phyloP scores from a whole-genome alignment of 2,888 invertebrate species.

The Andrena camellia region DNA sequence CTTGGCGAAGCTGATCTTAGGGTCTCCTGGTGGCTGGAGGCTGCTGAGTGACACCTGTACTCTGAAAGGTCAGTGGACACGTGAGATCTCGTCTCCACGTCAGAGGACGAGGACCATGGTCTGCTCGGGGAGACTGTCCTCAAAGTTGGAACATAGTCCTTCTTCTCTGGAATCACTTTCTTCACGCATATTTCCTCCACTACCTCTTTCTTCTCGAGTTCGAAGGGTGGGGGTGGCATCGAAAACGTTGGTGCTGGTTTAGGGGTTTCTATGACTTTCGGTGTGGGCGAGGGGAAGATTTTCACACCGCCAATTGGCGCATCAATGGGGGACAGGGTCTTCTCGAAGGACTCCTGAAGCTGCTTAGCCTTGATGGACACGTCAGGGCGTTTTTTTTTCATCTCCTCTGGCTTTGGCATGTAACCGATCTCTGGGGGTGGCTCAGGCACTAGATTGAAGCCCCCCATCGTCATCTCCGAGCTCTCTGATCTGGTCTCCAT shows the following conservation, averaged over 20 bases:
- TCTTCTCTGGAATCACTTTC: conserved; percentile 72
- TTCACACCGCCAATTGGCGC: conserved; percentile 87
- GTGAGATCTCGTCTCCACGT: conserved; percentile 78
- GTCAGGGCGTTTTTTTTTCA: conserved; percentile 85
- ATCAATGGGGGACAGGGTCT: conserved; percentile 85
- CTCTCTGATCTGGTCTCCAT: conserved; percentile 80
- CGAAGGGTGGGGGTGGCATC: conserved; percentile 81
- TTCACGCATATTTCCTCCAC: conserved; percentile 74
- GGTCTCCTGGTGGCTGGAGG: conserved; percentile 75
- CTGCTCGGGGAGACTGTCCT: conserved; percentile 68
- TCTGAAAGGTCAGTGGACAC: conserved; percentile 81
- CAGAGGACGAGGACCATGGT: conserved; percentile 79
- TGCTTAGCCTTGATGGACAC: conserved; percentile 88
- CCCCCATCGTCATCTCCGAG: conserved; percentile 82
- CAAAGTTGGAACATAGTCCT: conserved; percentile 54
- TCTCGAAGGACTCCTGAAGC: conserved; percentile 87
- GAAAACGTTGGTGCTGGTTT: conserved; percentile 71
- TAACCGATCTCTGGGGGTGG: conserved; percentile 91
- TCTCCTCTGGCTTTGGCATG: conserved; percentile 86
- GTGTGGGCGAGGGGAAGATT: conserved; percentile 85
- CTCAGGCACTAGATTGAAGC: conserved; percentile 88
- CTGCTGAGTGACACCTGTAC: conserved; percentile 79
- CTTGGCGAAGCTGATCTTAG: conserved; percentile 83
- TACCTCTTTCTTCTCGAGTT: conserved; percentile 74
- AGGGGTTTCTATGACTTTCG: conserved; percentile 65